These are phyloP conservation scores for Endotricha flammealis DNA, from an alignment of 2,888 invertebrate genomes.

Conservation along the genomic window DNA sequence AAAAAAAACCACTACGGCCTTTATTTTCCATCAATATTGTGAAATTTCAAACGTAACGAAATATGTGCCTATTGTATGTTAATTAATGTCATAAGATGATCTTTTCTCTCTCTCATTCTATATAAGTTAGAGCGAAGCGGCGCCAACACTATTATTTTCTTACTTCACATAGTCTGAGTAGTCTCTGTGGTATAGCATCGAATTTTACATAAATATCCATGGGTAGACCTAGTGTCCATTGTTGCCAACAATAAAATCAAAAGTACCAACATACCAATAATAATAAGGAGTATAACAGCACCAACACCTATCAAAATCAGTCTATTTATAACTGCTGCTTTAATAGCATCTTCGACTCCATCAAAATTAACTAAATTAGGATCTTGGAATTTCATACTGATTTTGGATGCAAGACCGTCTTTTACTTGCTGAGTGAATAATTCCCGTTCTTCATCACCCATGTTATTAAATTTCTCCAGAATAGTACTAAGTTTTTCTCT, in stretches of 20 bases:
- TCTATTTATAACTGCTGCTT: constrained; percentile 40
- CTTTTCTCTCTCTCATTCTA: no score
- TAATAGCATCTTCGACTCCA: constrained; percentile 48
- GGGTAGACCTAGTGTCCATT: background rate
- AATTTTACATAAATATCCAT: no score
- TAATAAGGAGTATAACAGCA: constrained; percentile 43
- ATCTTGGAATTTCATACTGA: constrained; percentile 43
- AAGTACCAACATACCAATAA: constrained; percentile 44
- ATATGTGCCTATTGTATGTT: no score
- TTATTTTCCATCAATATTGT: no score
- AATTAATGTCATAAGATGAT: no score
- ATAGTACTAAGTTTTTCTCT: constrained; percentile 46
- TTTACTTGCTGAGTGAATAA: constrained; percentile 52
- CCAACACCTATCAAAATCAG: constrained; percentile 42
- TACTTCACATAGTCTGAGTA: no score
- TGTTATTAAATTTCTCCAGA: constrained; percentile 39
- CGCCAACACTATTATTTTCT: no score
- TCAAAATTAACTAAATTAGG: constrained; percentile 36
- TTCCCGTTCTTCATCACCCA: constrained; percentile 48
- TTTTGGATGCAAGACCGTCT: constrained; percentile 44
- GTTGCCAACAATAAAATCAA: constrained; percentile 2
- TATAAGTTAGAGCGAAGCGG: no score
- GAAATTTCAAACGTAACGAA: no score
- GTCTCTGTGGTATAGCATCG: no score
- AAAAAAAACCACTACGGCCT: no score